Percentiles rank a stretch among this genome's conserved stretches.
phyloP scores from a whole-genome alignment of 1,140 invertebrate species.

The Phocides pigmalion region DNA sequence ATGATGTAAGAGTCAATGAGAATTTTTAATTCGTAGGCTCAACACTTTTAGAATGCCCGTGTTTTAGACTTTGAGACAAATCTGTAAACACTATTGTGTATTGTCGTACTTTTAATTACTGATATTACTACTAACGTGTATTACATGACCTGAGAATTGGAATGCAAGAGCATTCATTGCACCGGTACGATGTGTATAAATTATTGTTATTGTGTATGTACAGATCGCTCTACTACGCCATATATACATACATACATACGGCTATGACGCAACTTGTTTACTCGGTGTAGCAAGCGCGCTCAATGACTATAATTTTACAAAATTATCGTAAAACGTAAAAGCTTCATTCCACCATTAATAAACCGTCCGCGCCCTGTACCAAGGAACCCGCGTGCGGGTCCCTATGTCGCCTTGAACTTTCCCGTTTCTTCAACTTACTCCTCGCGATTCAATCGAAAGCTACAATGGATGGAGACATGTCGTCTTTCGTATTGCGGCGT shows the following conservation, averaged over 20 bases:
- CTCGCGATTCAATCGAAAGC: background rate
- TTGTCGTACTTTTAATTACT: background rate
- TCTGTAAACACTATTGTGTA: background rate
- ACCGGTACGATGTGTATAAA: slow-evolving; percentile 52
- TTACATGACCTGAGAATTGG: slow-evolving; percentile 38
- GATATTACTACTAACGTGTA: slow-evolving; percentile 9
- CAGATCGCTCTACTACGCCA: slow-evolving; percentile 40
- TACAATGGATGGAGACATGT: background rate
- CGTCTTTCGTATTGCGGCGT: slow-evolving; percentile 19
- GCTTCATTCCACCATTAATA: slow-evolving; percentile 45
- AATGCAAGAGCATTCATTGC: slow-evolving; percentile 45
- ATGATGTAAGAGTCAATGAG: too few relatives aligned
- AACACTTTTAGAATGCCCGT: too few relatives aligned
- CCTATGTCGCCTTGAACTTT: slow-evolving; percentile 33
- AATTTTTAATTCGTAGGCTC: too few relatives aligned
- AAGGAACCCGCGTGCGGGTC: slow-evolving; percentile 20
- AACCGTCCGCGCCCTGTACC: slow-evolving; percentile 36
- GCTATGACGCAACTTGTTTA: slow-evolving; percentile 64
- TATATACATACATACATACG: slow-evolving; percentile 34
- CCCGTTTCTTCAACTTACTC: background rate
- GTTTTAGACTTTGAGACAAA: too few relatives aligned
- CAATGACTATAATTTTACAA: slow-evolving; percentile 63
- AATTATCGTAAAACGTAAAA: slow-evolving; percentile 68
- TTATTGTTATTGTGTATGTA: slow-evolving; percentile 47
- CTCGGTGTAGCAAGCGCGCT: slow-evolving; percentile 43